Evolutionary conservation across 2,113 vertebrate species (phyloP), one percentile per base, ranked within the genome.

Genomic region (Circaetus gallicus): DNA sequence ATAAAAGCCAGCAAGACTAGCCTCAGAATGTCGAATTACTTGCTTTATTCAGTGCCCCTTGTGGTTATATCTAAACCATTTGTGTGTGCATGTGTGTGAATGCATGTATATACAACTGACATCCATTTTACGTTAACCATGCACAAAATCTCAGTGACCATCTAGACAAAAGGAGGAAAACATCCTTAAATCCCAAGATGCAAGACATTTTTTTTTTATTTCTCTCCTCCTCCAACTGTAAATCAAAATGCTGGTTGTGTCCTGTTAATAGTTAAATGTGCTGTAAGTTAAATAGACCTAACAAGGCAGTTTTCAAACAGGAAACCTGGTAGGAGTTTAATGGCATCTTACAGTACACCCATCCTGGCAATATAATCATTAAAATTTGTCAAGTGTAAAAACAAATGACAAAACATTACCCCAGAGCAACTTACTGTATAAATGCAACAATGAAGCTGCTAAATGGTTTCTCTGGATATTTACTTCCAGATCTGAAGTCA

Each of bases 361-460:
- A 94, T 87, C 94, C 72, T 73, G 45, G 93, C 73, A 95, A 94
- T 85, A 82, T 50, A 95, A 95, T 94, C 89, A 96, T 97, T 95
- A 97, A 96, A 95, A 86, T 93, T 96, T 71, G 61, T 96, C 97
- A 96, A 95, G 95, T 95, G 94, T 95, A 93, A 95, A 96, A 97
- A 82, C 0, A 7, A 92, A 97, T 97, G 91, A 96, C 97, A 97
- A 96, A 97, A 95, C 32, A 85, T 96, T 97, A 95, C 70, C 93
- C 82, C 65, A 89, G 93, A 97, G 93, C 58, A 92, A 87, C 66
- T 94, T 65, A 82, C 34, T 86, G 40, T 95, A 92, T 74, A 91
- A 95, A 89, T 74, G 76, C 66, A 90, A 93, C 62, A 95, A 69
- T 78, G 87, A 91, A 91, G 52, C 47, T 95, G 70, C 82, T 96